These are phyloP conservation scores for Myxocyprinus asiaticus DNA, from an alignment of 2,113 vertebrate species.

Conservation along the genomic window DNA sequence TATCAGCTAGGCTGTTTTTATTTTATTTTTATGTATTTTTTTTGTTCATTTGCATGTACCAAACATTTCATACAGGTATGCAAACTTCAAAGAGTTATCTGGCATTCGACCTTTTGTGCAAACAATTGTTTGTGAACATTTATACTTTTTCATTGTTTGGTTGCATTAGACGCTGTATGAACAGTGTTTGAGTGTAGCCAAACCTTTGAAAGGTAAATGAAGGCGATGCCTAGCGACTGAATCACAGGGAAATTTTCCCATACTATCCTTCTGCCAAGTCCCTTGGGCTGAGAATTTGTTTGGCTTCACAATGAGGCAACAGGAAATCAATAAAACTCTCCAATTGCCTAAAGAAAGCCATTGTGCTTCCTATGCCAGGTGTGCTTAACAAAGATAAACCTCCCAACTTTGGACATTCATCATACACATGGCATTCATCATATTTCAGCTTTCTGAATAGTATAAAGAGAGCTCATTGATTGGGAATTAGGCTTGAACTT, in stretches of 20 bases:
- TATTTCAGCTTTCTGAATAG: background rate
- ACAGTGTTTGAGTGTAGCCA: background rate
- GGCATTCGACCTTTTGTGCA: background rate
- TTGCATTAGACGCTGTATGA: background rate
- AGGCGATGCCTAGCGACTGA: constrained; percentile 37
- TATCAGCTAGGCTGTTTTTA: no score
- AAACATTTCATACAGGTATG: background rate
- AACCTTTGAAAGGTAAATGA: background rate
- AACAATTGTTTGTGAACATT: background rate
- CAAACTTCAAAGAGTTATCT: background rate
- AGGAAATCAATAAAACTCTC: constrained; percentile 23
- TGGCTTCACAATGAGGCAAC: constrained; percentile 21
- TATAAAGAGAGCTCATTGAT: background rate
- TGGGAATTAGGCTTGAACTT: no score
- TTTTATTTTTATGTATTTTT: background rate
- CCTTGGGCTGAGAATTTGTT: constrained; percentile 12
- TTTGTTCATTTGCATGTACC: background rate
- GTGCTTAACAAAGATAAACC: constrained; percentile 8
- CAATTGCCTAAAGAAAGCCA: constrained; percentile 1
- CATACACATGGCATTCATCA: background rate
- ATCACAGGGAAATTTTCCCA: constrained; percentile 48
- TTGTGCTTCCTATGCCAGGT: constrained; percentile 5
- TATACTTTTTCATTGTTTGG: background rate
- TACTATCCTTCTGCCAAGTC: constrained; percentile 9
- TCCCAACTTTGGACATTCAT: background rate